A percentile compares a stretch with the other conserved stretches of the same genome.
These are phyloP conservation scores for Onychomys torridus DNA, from an alignment of 2,797 vertebrate species.

Conservation along the genomic window DNA sequence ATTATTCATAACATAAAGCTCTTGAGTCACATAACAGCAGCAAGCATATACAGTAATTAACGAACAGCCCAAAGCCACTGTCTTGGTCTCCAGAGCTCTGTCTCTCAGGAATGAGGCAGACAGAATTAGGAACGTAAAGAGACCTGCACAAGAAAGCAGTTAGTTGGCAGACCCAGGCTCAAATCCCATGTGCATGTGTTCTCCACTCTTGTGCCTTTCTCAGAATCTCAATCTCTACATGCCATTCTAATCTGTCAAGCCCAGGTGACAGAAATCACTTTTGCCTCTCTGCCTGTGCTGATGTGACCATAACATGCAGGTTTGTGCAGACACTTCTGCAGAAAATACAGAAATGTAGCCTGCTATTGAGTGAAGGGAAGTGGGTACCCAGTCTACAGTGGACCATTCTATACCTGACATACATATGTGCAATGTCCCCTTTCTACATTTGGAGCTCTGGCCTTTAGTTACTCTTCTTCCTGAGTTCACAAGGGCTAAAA, in stretches of 20 bases:
- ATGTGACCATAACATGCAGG: neutral
- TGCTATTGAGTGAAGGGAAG: neutral
- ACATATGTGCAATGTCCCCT: neutral
- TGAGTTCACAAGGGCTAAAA: slow-evolving; percentile 47
- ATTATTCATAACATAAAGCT: slow-evolving; percentile 68
- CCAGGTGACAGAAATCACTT: neutral
- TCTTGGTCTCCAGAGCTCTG: slow-evolving; percentile 5
- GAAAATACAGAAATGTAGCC: slow-evolving; percentile 16
- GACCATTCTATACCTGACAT: neutral
- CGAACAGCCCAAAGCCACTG: slow-evolving; percentile 62
- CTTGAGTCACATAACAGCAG: slow-evolving; percentile 55
- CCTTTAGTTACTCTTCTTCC: slow-evolving; percentile 51
- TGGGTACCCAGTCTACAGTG: neutral
- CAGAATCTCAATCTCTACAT: neutral
- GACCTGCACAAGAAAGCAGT: neutral
- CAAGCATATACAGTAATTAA: slow-evolving; percentile 70
- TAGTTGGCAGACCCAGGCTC: neutral
- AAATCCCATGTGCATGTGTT: neutral
- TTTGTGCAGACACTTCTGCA: neutral
- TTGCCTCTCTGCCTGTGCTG: neutral
- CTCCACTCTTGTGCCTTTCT: neutral
- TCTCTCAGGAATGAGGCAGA: neutral
- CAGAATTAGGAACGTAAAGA: neutral
- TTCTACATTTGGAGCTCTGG: neutral
- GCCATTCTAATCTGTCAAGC: neutral